Evolutionary conservation across 2,113 vertebrate genomes (phyloP).

Genomic region (Sylvia atricapilla): DNA sequence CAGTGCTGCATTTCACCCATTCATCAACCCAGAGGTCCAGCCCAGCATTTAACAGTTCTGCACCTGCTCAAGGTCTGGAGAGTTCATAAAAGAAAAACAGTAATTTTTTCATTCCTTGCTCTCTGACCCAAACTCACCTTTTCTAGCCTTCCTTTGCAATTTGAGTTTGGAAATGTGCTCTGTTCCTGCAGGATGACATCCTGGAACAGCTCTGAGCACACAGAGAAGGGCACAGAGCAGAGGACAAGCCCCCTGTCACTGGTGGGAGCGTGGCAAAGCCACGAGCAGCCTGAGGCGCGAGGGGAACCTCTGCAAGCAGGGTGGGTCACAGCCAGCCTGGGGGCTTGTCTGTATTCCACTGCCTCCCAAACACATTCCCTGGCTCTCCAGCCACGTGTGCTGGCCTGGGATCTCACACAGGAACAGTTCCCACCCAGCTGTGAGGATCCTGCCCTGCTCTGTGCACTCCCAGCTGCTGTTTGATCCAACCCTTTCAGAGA

Average conservation of each 20-base stretch:
- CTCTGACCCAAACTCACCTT: background rate
- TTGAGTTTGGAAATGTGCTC: background rate
- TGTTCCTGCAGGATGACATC: background rate
- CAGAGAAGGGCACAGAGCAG: background rate
- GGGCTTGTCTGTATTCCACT: background rate
- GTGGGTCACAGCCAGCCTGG: background rate
- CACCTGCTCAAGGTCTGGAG: background rate
- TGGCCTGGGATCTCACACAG: background rate
- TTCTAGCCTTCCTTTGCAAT: background rate
- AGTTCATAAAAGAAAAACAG: background rate
- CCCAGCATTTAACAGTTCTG: background rate
- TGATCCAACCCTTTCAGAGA: background rate
- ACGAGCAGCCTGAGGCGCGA: rapidly evolving
- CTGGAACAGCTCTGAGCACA: background rate
- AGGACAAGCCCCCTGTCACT: background rate
- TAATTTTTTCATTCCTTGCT: background rate
- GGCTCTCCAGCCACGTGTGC: background rate
- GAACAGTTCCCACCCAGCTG: background rate
- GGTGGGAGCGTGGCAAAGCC: background rate
- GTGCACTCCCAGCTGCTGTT: background rate
- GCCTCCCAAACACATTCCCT: background rate
- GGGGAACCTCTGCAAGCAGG: background rate
- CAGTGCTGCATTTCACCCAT: background rate
- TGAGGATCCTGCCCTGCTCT: background rate
- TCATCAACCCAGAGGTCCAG: background rate